These are phyloP conservation scores for Dasysyrphus tricinctus DNA, from an alignment of 2,888 invertebrate species.

Conservation along the genomic window DNA sequence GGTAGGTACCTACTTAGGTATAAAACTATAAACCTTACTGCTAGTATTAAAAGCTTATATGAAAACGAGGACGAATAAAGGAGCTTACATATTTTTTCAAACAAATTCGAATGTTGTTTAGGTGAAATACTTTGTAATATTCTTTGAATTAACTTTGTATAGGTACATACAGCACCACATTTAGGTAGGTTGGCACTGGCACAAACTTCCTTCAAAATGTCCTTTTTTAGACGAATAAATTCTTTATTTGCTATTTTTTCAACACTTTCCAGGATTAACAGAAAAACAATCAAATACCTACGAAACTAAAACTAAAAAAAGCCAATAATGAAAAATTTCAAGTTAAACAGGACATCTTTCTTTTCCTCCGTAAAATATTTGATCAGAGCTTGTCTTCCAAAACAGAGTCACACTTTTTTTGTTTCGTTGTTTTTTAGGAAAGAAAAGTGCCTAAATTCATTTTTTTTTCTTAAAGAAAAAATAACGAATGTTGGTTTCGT, in stretches of 20 bases:
- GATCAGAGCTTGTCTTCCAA: background rate
- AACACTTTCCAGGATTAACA: background rate
- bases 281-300: background rate
- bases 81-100: background rate
- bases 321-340: conserved; percentile 6
- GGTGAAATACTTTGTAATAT: background rate
- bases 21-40: background rate
- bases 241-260: background rate
- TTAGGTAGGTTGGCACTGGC: too few relatives aligned
- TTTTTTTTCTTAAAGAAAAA: conserved; percentile 17
- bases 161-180: too few relatives aligned
- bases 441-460: too few relatives aligned
- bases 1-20: background rate
- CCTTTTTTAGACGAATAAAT: background rate
- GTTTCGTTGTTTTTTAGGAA: background rate
- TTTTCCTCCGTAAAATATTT: background rate
- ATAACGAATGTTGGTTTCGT: conserved; percentile 47
- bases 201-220: conserved; percentile 46
- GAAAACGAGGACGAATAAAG: background rate
- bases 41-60: background rate
- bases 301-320: background rate
- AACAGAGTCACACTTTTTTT: conserved; percentile 17
- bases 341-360: background rate
- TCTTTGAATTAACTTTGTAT: too few relatives aligned
- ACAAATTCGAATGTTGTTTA: background rate